A percentile compares a stretch with the other conserved stretches of the same genome.
Conservation (phyloP, 2,888 invertebrate species). For the Andrena marginata region DNA sequence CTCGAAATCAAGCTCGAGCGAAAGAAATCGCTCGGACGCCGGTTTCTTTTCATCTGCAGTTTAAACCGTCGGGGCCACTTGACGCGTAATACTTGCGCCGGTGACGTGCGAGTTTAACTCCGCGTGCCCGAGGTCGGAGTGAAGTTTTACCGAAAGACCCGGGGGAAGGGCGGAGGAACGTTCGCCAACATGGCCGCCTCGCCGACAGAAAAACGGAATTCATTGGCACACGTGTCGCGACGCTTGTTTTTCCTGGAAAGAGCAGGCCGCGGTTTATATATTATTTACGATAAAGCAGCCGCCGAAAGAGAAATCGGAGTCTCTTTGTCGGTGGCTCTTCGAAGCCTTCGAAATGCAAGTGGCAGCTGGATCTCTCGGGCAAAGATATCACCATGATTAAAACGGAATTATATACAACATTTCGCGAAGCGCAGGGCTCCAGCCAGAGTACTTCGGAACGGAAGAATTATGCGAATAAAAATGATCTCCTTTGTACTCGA, state of each 20-base stretch:
- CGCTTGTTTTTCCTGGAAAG: conserved; percentile 10
- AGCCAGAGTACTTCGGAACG: neutral
- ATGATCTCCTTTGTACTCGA: conserved; percentile 5
- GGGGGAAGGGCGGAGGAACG: neutral
- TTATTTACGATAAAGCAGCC: conserved; percentile 4
- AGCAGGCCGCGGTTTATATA: neutral
- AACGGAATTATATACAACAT: neutral
- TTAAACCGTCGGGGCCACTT: conserved; percentile 48
- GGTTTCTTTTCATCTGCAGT: conserved; percentile 28
- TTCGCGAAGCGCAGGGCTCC: neutral
- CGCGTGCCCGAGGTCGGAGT: conserved; percentile 10
- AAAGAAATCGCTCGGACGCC: conserved; percentile 30
- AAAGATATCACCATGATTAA: neutral
- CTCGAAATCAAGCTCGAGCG: conserved; percentile 14
- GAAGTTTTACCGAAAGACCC: conserved; percentile 33
- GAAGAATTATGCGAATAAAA: neutral
- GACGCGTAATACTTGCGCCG: conserved; percentile 36
- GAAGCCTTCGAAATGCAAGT: neutral
- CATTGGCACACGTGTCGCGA: conserved; percentile 14
- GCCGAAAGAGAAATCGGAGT: neutral
- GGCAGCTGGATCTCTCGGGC: neutral
- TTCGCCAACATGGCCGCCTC: neutral
- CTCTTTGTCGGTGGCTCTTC: neutral
- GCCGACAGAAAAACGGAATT: conserved; percentile 22
- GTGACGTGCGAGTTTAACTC: neutral